Evolutionary conservation across 2,888 invertebrate species (phyloP).

Genomic region (Volucella zonaria): DNA sequence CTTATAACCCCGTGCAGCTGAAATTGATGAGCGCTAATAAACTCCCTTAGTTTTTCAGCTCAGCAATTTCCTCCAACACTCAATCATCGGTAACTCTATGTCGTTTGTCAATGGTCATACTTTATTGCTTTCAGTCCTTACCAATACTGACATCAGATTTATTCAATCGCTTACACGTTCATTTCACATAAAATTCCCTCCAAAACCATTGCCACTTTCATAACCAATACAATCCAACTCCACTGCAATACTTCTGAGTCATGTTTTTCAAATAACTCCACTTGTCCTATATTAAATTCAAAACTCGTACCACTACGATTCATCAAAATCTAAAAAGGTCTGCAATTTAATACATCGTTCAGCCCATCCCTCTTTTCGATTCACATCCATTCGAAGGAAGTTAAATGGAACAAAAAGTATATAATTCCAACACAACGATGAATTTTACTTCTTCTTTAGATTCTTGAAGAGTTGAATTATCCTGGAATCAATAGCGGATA

Average conservation of each 20-base stretch:
- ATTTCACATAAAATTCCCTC: conserved; percentile 25
- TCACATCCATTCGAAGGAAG: conserved; percentile 28
- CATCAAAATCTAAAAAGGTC: conserved; percentile 71
- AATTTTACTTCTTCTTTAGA: conserved; percentile 69
- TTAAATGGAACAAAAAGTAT: background rate
- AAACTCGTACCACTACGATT: conserved; percentile 69
- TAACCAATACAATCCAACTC: conserved; percentile 9
- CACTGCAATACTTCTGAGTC: conserved; percentile 30
- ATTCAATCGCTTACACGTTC: conserved; percentile 43
- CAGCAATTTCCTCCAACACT: too few species aligned
- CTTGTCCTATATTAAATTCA: conserved; percentile 57
- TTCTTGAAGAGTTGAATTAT: conserved; percentile 49
- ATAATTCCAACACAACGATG: conserved; percentile 58
- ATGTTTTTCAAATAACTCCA: conserved; percentile 33
- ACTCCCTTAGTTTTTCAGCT: too few species aligned
- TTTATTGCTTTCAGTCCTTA: too few species aligned
- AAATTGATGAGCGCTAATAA: too few species aligned
- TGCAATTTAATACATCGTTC: conserved; percentile 62
- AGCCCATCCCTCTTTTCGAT: conserved; percentile 4
- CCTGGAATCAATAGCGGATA: conserved; percentile 52
- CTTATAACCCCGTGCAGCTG: too few species aligned
- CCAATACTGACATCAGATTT: background rate
- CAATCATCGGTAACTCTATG: too few species aligned
- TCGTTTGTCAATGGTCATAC: too few species aligned
- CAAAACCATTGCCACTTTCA: conserved; percentile 38